Evolutionary conservation across 2,113 vertebrate species (phyloP).

Genomic region (Heterotis niloticus): DNA sequence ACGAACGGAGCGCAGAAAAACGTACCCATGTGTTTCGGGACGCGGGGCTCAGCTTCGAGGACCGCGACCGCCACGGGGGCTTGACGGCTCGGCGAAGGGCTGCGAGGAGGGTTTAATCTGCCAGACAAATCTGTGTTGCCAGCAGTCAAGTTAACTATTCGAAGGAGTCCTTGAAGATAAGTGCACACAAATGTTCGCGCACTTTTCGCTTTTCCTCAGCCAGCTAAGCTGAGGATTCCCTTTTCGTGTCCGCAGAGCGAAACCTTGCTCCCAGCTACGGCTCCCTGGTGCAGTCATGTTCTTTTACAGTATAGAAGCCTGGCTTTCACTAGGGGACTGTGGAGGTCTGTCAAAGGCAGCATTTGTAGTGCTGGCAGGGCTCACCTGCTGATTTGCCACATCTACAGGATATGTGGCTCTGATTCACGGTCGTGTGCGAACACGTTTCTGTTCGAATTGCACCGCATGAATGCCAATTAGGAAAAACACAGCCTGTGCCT

Average conservation of each 20-base stretch:
- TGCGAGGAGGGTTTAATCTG: not conserved
- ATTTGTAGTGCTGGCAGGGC: not conserved
- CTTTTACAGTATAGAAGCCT: not conserved
- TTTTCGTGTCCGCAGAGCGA: not conserved
- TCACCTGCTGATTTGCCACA: not conserved
- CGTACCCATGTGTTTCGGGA: not conserved
- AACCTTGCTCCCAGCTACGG: not conserved
- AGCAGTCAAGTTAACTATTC: not conserved
- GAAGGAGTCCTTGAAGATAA: not conserved
- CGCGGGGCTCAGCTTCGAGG: not conserved
- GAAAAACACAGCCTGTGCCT: constrained; percentile 2
- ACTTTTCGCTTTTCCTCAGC: too few species aligned
- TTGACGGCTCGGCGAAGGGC: not conserved
- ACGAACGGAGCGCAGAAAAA: too few species aligned
- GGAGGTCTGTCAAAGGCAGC: not conserved
- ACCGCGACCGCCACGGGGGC: not conserved
- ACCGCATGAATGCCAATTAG: constrained; percentile 10
- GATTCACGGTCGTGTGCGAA: not conserved
- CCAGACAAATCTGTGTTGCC: not conserved
- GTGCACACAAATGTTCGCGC: not conserved
- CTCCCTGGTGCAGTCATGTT: too few species aligned
- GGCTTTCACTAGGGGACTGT: constrained; percentile 12
- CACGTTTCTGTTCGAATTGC: not conserved
- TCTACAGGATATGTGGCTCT: not conserved
- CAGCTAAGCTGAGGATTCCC: not conserved